Evolutionary conservation across 2,113 vertebrate genomes (phyloP).

Genomic region (Coregonus clupeaformis): DNA sequence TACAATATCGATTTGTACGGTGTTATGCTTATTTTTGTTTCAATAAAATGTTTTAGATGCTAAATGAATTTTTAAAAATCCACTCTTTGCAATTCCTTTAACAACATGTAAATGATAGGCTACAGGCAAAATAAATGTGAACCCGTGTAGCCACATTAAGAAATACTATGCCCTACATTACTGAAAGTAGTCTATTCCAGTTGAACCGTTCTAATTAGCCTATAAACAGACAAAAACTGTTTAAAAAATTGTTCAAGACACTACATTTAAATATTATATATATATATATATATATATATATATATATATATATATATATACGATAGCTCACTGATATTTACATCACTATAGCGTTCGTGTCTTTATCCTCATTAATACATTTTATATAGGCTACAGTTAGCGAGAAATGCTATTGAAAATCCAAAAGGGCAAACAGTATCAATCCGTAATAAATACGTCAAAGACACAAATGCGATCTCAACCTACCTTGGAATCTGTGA

Average conservation of each 20-base stretch:
- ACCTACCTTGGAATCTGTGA: conserved; percentile 97
- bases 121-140: not conserved
- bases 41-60: not conserved
- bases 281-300: not conserved
- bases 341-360: not conserved
- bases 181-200: not conserved
- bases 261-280: too few species aligned
- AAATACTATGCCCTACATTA: not conserved
- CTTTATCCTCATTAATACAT: too few species aligned
- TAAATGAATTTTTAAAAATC: not conserved
- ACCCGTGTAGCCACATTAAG: not conserved
- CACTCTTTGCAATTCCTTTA: too few species aligned
- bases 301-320: not conserved
- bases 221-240: not conserved
- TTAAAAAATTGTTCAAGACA: not conserved
- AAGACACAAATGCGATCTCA: conserved; percentile 30
- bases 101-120: not conserved
- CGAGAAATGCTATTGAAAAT: not conserved
- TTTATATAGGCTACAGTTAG: too few species aligned
- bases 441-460: not conserved
- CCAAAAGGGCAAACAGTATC: not conserved
- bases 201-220: not conserved
- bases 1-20: too few species aligned
- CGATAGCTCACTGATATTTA: not conserved
- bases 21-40: too few species aligned